A percentile compares a stretch with the other conserved stretches of the same genome.
These are phyloP conservation scores for Pseudorhombus dupliciocellatus DNA, from an alignment of 2,113 vertebrate species.

Conservation along the genomic window DNA sequence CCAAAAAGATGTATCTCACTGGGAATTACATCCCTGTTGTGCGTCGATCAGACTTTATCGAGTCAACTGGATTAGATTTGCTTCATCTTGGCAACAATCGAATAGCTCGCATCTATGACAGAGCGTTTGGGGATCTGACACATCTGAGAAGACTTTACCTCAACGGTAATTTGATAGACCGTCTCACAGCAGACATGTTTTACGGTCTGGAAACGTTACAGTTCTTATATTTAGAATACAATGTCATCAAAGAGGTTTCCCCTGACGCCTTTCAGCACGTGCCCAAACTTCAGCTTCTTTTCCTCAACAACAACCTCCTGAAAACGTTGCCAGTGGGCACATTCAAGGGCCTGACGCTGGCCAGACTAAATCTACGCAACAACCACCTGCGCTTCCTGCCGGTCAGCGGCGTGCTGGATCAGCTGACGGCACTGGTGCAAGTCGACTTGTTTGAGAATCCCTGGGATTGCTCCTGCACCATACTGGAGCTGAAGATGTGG, in stretches of 20 bases:
- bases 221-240: slow-evolving; percentile 97
- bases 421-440: slow-evolving; percentile 91
- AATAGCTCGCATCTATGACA: slow-evolving; percentile 89
- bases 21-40: slow-evolving; percentile 93
- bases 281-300: slow-evolving; percentile 95
- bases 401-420: slow-evolving; percentile 89
- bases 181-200: slow-evolving; percentile 87
- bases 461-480: slow-evolving; percentile 95
- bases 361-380: slow-evolving; percentile 90
- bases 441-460: slow-evolving; percentile 98
- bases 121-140: slow-evolving; percentile 90
- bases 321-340: slow-evolving; percentile 88
- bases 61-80: slow-evolving; percentile 92
- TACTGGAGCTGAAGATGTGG: slow-evolving; percentile 93
- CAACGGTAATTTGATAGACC: slow-evolving; percentile 94
- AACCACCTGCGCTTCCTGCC: slow-evolving; percentile 93
- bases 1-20: slow-evolving; percentile 98
- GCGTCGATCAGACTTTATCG: slow-evolving; percentile 89
- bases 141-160: slow-evolving; percentile 93
- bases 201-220: slow-evolving; percentile 92
- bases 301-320: slow-evolving; percentile 96
- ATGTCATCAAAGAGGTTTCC: slow-evolving; percentile 91
- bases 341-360: slow-evolving; percentile 89
- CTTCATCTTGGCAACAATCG: slow-evolving; percentile 97
- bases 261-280: slow-evolving; percentile 88